Conservation (phyloP, 2,797 vertebrate species). For the Zonotrichia albicollis region DNA sequence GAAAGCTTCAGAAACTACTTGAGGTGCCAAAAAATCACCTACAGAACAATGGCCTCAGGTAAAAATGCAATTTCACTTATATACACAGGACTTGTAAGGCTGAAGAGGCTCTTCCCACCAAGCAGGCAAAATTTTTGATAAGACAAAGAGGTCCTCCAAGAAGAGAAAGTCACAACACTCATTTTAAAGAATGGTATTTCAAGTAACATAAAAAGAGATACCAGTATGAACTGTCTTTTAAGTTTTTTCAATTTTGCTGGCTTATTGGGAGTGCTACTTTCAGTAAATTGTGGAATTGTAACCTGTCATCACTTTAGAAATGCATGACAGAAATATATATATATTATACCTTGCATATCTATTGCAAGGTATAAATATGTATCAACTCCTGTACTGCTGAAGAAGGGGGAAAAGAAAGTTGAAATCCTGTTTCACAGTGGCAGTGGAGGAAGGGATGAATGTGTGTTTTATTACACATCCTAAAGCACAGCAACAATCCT, state of each 20-base stretch:
- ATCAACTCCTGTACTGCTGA: neutral
- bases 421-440: neutral
- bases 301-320: neutral
- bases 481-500: neutral
- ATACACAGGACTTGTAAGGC: neutral
- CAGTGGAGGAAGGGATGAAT: neutral
- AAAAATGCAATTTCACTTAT: neutral
- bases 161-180: neutral
- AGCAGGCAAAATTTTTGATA: neutral
- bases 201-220: neutral
- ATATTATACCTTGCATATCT: neutral
- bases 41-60: neutral
- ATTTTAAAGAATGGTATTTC: neutral
- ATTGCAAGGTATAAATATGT: fast-evolving
- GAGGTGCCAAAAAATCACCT: neutral
- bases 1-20: neutral
- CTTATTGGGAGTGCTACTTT: neutral
- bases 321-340: neutral
- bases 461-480: neutral
- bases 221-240: neutral
- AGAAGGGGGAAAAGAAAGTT: neutral
- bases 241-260: neutral
- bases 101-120: neutral
- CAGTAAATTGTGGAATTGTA: neutral
- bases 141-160: neutral